Evolutionary conservation across 2,888 invertebrate genomes (phyloP), one percentile per base, ranked within the genome.

Genomic region (Archaeoteleia sp.): DNA sequence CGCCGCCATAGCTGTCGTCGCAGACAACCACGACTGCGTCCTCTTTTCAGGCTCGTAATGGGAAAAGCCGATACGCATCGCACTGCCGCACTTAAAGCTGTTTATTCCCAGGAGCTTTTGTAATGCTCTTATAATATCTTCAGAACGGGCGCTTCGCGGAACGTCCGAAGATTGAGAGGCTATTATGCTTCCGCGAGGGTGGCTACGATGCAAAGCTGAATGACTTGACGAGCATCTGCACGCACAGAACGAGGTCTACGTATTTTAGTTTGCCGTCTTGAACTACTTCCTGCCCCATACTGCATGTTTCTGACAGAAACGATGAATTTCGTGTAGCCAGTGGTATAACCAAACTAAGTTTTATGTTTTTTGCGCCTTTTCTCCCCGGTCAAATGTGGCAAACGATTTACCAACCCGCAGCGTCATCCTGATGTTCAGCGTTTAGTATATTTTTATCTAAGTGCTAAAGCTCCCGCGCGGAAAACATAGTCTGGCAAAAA

Each of bases 1-100:
- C 54, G 48, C 48, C 48, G 54, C 57, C 61, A 55, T 60, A 63
- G 63, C 60, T 65, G 62, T 60, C 63, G 54, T 53, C 58, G 54
- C 58, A 49, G 15, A 43, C 55, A 60, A 67, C 51, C 37, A 51
- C 65, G 66, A 43, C 62, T 15, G 48, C 71, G 71, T 60, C 77
- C 75, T 69, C 79, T 71, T 79, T 80, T 80, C 78, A 78, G 72
- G 74, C 74, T 75, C 73, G 77, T 82, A 83, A 83, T 82, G 77
- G 80, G 78, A 82, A 80, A 82, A 77, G 76, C 76, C 78, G 82
- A 82, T 82, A 83, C 78, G 79, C 78, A 82, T 82, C 81, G 79
- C 74, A 70, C 72, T 76, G 77, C 74, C 70, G 75, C 81, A 81
- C 78, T 82, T 79, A 79, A 77, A 69, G 74, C 79, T 79, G 75